A percentile compares a stretch with the other conserved stretches of the same genome.
These are phyloP conservation scores for Babyrousa celebensis DNA, from an alignment of 2,797 vertebrate genomes.

Conservation along the genomic window DNA sequence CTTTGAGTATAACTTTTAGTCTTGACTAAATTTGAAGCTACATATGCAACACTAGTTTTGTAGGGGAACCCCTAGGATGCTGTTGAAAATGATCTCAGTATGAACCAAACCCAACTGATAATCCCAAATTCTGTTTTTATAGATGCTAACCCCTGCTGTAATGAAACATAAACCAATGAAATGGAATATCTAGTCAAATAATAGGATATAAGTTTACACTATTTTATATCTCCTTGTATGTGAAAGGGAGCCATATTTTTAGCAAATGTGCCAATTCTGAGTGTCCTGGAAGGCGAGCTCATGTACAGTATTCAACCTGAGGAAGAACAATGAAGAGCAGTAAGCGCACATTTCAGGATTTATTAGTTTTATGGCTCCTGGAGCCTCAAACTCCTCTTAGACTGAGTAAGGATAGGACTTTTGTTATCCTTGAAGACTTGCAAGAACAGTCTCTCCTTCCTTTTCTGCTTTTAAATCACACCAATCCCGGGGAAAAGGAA, in stretches of 20 bases:
- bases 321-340: neutral
- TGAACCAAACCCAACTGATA: neutral
- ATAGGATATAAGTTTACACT: neutral
- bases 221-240: neutral
- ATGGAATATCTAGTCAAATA: neutral
- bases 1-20: neutral
- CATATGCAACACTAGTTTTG: no score
- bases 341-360: neutral
- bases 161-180: neutral
- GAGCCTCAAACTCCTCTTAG: neutral
- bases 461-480: conserved; percentile 4
- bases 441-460: neutral
- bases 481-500: neutral
- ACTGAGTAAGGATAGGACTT: neutral
- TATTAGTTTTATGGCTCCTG: neutral
- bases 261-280: neutral
- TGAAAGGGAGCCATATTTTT: neutral
- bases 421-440: neutral
- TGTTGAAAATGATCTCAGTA: neutral
- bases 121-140: neutral
- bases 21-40: neutral
- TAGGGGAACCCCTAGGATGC: neutral
- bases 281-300: neutral
- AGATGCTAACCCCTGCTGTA: neutral
- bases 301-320: neutral